Percentiles rank a stretch among this genome's conserved stretches.
Evolutionary conservation across 2,113 vertebrate genomes (phyloP).

Genomic region (Lagopus muta): DNA sequence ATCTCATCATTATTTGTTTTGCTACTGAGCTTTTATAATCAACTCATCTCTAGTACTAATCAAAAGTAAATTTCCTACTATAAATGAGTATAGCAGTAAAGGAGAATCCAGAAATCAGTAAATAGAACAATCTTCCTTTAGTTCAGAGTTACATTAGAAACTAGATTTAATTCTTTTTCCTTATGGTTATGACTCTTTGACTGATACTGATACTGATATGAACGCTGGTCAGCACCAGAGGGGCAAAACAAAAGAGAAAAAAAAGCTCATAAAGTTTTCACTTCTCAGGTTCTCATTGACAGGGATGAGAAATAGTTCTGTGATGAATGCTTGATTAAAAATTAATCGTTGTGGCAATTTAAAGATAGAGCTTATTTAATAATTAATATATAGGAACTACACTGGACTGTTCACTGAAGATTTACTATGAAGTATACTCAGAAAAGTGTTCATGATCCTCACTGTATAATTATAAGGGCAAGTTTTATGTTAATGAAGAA

Average conservation of each 20-base stretch:
- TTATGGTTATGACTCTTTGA: not conserved
- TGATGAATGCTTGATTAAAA: constrained; percentile 23
- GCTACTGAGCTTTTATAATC: not conserved
- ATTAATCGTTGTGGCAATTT: constrained; percentile 21
- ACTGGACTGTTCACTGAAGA: not conserved
- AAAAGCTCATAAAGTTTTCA: not conserved
- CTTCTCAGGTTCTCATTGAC: not conserved
- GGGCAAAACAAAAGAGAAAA: not conserved
- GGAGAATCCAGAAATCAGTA: not conserved
- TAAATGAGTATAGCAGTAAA: not conserved
- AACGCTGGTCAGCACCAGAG: not conserved
- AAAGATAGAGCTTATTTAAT: constrained; percentile 17
- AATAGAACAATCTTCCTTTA: not conserved
- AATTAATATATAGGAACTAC: not conserved
- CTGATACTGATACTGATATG: not conserved
- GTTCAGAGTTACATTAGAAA: not conserved
- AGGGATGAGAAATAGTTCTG: not conserved
- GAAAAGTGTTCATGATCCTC: not conserved
- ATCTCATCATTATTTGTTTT: not conserved
- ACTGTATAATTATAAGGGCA: not conserved
- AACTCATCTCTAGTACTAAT: not conserved
- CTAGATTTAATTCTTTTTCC: not conserved
- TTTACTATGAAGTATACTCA: not conserved
- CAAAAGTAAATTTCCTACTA: not conserved
- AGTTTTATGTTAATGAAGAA: not conserved